Evolutionary conservation across 2,113 vertebrate species (phyloP).

Genomic region (Chinchilla lanigera): DNA sequence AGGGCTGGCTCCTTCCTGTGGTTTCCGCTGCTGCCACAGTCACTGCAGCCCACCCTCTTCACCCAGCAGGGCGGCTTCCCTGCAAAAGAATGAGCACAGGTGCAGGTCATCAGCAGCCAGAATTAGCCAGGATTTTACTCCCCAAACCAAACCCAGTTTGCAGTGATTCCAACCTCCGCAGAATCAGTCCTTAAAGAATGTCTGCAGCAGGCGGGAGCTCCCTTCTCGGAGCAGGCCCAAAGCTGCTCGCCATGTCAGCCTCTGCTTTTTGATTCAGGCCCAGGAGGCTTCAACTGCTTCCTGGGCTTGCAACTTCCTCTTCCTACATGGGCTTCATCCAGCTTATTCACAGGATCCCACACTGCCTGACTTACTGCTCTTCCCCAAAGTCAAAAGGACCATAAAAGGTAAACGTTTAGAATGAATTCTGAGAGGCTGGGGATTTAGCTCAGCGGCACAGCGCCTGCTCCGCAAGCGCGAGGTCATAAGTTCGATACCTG

Average conservation of each 20-base stretch:
- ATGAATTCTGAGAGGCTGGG: too few relatives aligned
- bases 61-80: neutral
- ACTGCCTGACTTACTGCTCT: neutral
- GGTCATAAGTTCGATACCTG: too few relatives aligned
- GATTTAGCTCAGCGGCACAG: too few relatives aligned
- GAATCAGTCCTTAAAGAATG: neutral
- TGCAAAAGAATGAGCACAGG: neutral
- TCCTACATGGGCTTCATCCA: neutral
- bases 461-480: too few relatives aligned
- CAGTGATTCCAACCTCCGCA: neutral
- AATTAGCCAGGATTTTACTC: neutral
- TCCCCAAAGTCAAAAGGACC: neutral
- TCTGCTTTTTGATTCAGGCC: neutral
- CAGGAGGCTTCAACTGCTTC: neutral
- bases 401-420: neutral
- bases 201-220: neutral
- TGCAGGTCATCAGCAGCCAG: neutral
- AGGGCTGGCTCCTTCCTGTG: neutral
- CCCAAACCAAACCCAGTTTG: neutral
- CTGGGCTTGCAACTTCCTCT: neutral
- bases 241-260: neutral
- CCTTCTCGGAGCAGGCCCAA: neutral
- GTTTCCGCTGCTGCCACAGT: neutral
- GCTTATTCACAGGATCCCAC: neutral
- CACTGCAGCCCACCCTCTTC: neutral